These are phyloP conservation scores for Leptinotarsa haldemani DNA, from an alignment of 2,888 invertebrate genomes.

Conservation along the genomic window DNA sequence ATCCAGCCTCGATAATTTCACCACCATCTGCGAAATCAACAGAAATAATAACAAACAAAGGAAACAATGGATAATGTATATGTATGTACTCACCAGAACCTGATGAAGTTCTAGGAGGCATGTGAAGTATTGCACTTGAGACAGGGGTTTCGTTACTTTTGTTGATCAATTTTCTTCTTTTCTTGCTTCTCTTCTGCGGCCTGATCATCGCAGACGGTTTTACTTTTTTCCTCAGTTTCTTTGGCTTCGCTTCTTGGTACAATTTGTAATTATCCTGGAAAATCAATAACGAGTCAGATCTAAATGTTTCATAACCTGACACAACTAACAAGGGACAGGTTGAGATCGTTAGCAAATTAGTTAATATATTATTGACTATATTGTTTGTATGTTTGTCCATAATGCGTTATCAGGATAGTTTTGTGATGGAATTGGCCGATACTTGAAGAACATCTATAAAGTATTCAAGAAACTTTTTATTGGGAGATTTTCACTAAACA, in stretches of 20 bases:
- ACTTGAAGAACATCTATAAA: too few relatives aligned
- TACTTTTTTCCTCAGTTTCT: constrained; percentile 74
- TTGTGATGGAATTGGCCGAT: too few relatives aligned
- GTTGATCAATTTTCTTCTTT: constrained; percentile 60
- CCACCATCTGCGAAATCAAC: constrained; percentile 31
- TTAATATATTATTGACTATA: too few relatives aligned
- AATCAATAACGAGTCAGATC: neutral
- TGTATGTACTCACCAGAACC: constrained; percentile 42
- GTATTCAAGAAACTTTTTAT: too few relatives aligned
- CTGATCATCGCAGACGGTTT: constrained; percentile 70
- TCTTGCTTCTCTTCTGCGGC: constrained; percentile 71
- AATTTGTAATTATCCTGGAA: constrained; percentile 83
- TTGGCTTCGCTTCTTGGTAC: constrained; percentile 81
- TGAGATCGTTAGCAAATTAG: too few relatives aligned
- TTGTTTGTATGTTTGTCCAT: too few relatives aligned
- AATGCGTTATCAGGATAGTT: too few relatives aligned
- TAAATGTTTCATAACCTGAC: too few relatives aligned
- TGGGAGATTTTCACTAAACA: too few relatives aligned
- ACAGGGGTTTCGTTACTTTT: constrained; percentile 49
- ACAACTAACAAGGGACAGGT: too few relatives aligned
- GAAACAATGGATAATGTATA: neutral
- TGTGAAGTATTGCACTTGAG: constrained; percentile 47
- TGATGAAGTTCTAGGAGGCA: constrained; percentile 39
- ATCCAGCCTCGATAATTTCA: constrained; percentile 49
- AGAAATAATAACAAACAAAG: constrained; percentile 11